phyloP scores from a whole-genome alignment of 2,888 invertebrate genomes.

The Torymus auratus region DNA sequence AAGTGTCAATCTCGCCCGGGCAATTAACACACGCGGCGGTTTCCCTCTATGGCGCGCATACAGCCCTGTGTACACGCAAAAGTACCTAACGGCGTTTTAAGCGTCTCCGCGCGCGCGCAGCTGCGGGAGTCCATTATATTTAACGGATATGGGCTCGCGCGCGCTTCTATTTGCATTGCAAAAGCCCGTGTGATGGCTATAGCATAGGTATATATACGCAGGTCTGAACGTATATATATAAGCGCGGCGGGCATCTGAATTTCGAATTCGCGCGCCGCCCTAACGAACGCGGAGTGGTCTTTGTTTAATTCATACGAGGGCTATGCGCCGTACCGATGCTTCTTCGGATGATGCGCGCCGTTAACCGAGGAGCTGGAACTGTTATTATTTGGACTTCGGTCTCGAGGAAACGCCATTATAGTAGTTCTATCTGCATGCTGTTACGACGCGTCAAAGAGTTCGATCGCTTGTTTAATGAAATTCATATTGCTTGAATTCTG shows the following conservation, averaged over 20 bases:
- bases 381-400: conserved; percentile 39
- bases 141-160: conserved; percentile 14
- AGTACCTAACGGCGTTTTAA: conserved; percentile 35
- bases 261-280: conserved; percentile 56
- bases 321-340: not conserved
- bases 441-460: too few relatives aligned
- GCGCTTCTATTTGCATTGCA: conserved; percentile 70
- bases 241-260: conserved; percentile 55
- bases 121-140: conserved; percentile 32
- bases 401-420: too few relatives aligned
- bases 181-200: conserved; percentile 62
- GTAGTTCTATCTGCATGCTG: too few relatives aligned
- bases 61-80: not conserved
- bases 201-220: too few relatives aligned
- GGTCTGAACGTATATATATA: not conserved
- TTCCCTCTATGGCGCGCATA: too few relatives aligned
- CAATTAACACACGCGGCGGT: too few relatives aligned
- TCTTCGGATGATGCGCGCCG: conserved; percentile 13
- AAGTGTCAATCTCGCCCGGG: not conserved
- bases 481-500: too few relatives aligned
- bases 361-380: conserved; percentile 2
- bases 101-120: conserved; percentile 2
- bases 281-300: conserved; percentile 35
- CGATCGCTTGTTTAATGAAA: too few relatives aligned
- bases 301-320: conserved; percentile 51